phyloP scores from a whole-genome alignment of 2,113 vertebrate genomes.

The Albula goreensis region DNA sequence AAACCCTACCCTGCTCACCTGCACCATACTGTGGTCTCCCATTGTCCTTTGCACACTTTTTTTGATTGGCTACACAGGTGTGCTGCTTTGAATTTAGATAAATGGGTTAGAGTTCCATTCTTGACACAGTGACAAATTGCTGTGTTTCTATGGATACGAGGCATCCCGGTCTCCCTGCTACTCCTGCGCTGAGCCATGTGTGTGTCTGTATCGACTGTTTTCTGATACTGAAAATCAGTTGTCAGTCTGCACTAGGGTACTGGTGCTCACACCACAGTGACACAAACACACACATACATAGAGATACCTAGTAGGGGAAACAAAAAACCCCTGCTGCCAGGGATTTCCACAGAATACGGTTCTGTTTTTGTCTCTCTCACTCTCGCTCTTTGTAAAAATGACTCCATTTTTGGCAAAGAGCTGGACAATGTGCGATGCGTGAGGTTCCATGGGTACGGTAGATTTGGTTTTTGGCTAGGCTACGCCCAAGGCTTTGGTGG shows the following conservation, averaged over 20 bases:
- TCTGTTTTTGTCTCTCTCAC: not conserved
- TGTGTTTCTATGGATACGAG: not conserved
- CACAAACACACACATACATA: not conserved
- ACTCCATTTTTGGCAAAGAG: not conserved
- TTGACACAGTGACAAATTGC: constrained; percentile 12
- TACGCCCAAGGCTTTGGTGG: not conserved
- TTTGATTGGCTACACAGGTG: constrained; percentile 3
- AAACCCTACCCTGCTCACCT: constrained; percentile 35
- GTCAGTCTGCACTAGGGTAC: not conserved
- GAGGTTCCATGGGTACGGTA: not conserved
- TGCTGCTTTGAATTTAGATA: constrained; percentile 1
- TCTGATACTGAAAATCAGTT: not conserved
- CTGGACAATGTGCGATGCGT: not conserved
- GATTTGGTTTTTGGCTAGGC: not conserved
- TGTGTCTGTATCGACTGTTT: too few relatives aligned
- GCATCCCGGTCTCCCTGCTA: not conserved
- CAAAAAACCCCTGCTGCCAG: not conserved
- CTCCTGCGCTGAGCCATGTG: not conserved
- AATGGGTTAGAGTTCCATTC: not conserved
- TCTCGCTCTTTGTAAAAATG: not conserved
- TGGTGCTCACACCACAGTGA: not conserved
- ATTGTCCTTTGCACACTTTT: not conserved
- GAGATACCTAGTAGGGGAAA: too few relatives aligned
- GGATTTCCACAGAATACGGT: not conserved
- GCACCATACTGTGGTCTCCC: constrained; percentile 16